Evolutionary conservation across 2,797 vertebrate species (phyloP).

Genomic region (Danio aesculapii): DNA sequence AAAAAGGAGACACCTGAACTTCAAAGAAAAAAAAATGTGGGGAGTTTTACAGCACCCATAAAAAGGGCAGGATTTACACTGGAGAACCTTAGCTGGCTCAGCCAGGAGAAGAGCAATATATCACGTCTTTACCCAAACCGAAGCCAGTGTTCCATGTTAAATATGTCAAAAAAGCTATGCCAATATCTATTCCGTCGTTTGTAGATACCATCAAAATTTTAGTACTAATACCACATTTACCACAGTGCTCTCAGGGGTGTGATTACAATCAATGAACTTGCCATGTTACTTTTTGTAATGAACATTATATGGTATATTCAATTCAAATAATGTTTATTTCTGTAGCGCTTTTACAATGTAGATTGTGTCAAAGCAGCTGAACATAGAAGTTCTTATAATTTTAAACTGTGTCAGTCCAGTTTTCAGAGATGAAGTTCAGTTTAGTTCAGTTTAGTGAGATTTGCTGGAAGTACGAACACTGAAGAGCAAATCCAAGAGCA

Average conservation of each 20-base stretch:
- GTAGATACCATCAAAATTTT: not conserved
- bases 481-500: too few relatives aligned
- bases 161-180: not conserved
- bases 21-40: slow-evolving; percentile 78
- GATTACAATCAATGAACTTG: not conserved
- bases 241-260: not conserved
- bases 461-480: too few relatives aligned
- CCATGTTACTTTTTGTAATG: not conserved
- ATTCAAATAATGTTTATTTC: too few relatives aligned
- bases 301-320: not conserved
- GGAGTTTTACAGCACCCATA: slow-evolving; percentile 82
- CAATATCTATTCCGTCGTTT: not conserved
- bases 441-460: too few relatives aligned
- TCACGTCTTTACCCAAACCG: slow-evolving; percentile 68
- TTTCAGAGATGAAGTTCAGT: too few relatives aligned
- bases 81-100: slow-evolving; percentile 76
- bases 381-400: too few relatives aligned
- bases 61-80: slow-evolving; percentile 80
- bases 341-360: too few relatives aligned
- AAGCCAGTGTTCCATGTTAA: slow-evolving; percentile 52
- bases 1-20: slow-evolving; percentile 78
- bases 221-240: not conserved
- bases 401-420: too few relatives aligned
- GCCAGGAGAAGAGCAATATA: slow-evolving; percentile 73
- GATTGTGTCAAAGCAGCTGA: too few relatives aligned